Evolutionary conservation across 1,140 invertebrate genomes (phyloP).

Genomic region (Brachystomella parvula): DNA sequence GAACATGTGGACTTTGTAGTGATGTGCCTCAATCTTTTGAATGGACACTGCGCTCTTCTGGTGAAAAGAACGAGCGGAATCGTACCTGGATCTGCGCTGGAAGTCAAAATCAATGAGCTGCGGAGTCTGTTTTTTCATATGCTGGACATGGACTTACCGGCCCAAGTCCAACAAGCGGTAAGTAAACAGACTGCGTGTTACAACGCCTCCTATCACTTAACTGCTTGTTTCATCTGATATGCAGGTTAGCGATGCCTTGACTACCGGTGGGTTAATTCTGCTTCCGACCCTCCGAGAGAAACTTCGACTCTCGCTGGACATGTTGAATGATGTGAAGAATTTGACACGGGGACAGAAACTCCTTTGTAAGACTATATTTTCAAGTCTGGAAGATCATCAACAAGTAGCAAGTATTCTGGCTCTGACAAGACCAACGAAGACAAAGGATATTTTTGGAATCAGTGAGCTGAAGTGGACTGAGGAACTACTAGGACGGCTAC

Average conservation of each 20-base stretch:
- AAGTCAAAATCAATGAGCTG: slow-evolving; percentile 19
- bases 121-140: slow-evolving; percentile 40
- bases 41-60: slow-evolving; percentile 52
- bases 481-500: slow-evolving; percentile 19
- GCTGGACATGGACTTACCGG: slow-evolving; percentile 53
- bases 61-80: slow-evolving; percentile 15
- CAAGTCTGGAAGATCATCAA: slow-evolving; percentile 54
- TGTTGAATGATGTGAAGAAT: slow-evolving; percentile 51
- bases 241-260: slow-evolving; percentile 53
- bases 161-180: slow-evolving; percentile 48
- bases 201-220: too few relatives aligned
- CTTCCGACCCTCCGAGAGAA: slow-evolving; percentile 54
- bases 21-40: slow-evolving; percentile 52
- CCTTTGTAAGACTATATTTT: slow-evolving; percentile 54
- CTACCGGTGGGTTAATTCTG: slow-evolving; percentile 52
- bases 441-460: slow-evolving; percentile 42
- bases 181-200: too few relatives aligned
- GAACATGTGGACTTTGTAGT: slow-evolving; percentile 56
- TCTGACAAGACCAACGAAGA: slow-evolving; percentile 41
- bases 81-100: slow-evolving; percentile 1
- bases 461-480: slow-evolving; percentile 43
- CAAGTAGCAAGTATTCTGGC: slow-evolving; percentile 53
- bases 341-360: slow-evolving; percentile 56
- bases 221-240: slow-evolving; percentile 30
- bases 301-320: slow-evolving; percentile 52